Percentiles rank a stretch among this genome's conserved stretches.
Evolutionary conservation across 30 jellyfish, hydroid and myxozoan genomes (phyloP).

Genomic region (Cassiopea xamachana): DNA sequence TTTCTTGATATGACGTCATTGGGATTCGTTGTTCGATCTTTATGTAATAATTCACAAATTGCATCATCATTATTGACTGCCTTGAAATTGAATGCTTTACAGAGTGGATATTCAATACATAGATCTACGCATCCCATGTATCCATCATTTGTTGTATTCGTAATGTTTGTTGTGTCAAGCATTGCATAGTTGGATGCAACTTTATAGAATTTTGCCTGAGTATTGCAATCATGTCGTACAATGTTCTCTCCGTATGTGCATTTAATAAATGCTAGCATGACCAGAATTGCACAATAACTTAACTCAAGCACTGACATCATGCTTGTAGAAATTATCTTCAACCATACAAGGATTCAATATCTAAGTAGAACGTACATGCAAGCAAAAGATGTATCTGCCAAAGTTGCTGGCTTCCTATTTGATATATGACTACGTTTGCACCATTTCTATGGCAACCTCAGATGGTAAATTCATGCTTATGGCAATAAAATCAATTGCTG

Average conservation of each 20-base stretch:
- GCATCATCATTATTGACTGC: not conserved
- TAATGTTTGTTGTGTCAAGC: conserved; percentile 1
- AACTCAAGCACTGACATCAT: no score
- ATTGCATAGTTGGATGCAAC: conserved; percentile 43
- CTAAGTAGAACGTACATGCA: no score
- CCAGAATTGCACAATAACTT: no score
- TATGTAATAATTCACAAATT: conserved; percentile 36
- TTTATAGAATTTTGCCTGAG: conserved; percentile 45
- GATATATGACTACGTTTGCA: no score
- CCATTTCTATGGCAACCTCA: no score
- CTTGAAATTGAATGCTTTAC: conserved; percentile 60
- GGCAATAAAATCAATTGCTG: no score
- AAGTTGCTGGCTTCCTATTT: no score
- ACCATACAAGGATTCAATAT: no score
- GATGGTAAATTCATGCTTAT: no score
- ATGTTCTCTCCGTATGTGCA: conserved; percentile 6
- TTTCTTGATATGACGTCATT: conserved; percentile 33
- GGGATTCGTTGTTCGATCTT: conserved; percentile 41
- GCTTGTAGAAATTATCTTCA: no score
- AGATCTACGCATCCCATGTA: conserved; percentile 40
- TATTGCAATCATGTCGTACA: conserved; percentile 46
- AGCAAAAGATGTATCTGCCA: no score
- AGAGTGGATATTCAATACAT: conserved; percentile 16
- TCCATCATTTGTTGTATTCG: conserved; percentile 13
- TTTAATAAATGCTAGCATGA: not conserved